Evolutionary conservation across 2,888 invertebrate species (phyloP), one percentile per base, ranked within the genome.

Genomic region (Flexamia atlantica): DNA sequence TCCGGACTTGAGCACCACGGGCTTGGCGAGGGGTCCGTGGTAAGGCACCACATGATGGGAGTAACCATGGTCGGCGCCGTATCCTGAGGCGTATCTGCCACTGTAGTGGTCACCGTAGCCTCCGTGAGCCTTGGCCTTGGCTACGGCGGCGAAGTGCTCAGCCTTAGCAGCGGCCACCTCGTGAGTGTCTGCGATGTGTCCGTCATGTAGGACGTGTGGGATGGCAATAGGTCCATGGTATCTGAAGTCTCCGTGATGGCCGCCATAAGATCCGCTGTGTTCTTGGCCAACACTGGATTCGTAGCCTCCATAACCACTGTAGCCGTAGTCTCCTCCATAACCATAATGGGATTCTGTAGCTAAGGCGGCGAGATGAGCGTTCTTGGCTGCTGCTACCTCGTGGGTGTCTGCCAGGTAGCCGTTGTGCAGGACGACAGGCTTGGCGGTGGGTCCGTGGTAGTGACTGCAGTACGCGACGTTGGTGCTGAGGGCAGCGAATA

Each of bases 1-100:
- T 42, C 74, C 74, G 28, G 74, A 76, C 46, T 42, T 42, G 46
- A 76, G 74, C 25, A 76, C 74, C 46, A 76, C 74, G 74, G 74
- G 74, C 74, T 76, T 76, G 74, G 74, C 74, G 46, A 76, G 74
- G 28, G 46, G 74, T 76, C 74, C 74, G 28, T 76, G 46, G 74
- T 76, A 76, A 76, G 74, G 46, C 28, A 28, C 46, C 28, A 76
- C 46, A 76, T 76, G 46, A 46, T 76, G 74, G 64, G 64, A 64
- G 64, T 64, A n/a, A 28, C 64, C 64, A 28, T 64, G 64, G 28
- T 64, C 64, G 30, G 64, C 64, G 36, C 74, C 74, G 23, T 76
- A 76, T 17, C 25, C 42, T 76, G 28, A 36, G 28, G 74, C 74
- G 36, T 76, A 76, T 76, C 74, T 46, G 40, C 74, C 40, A 46